Evolutionary conservation across 2,797 vertebrate genomes (phyloP).

Genomic region (Diceros bicornis): DNA sequence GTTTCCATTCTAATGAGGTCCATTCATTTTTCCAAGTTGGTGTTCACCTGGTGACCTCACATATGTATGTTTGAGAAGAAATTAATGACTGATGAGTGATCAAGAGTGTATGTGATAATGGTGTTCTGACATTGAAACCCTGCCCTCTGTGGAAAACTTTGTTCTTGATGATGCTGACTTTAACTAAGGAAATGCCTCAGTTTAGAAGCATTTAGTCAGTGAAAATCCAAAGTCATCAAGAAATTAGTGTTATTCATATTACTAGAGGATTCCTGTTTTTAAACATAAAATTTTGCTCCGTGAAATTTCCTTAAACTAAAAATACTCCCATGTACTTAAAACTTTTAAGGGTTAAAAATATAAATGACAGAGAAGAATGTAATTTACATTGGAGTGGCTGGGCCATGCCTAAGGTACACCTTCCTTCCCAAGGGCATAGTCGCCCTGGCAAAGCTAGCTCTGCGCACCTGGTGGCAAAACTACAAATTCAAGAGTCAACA

Average conservation of each 20-base stretch:
- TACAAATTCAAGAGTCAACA: background rate
- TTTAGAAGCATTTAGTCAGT: background rate
- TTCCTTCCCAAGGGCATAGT: background rate
- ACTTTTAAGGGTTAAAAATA: constrained; percentile 62
- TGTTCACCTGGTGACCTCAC: background rate
- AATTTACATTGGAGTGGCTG: constrained; percentile 2
- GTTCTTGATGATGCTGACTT: constrained; percentile 35
- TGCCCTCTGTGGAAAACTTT: background rate
- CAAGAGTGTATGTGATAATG: background rate
- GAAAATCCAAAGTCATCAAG: constrained; percentile 32
- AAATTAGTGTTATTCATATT: constrained; percentile 14
- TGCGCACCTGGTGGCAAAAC: background rate
- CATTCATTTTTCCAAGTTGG: background rate
- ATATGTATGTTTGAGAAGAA: background rate
- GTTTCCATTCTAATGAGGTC: background rate
- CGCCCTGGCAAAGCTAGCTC: background rate
- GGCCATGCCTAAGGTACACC: background rate
- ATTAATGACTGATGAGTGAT: background rate
- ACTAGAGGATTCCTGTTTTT: constrained; percentile 32
- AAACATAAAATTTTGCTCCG: constrained; percentile 33
- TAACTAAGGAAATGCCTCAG: constrained; percentile 4
- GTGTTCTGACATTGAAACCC: background rate
- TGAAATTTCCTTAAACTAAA: constrained; percentile 61
- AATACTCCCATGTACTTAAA: background rate
- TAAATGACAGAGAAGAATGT: constrained; percentile 21